These are phyloP conservation scores for Chrysogorgia sp. DNA, from an alignment of 92 coral and sea anemone genomes.

Conservation along the genomic window DNA sequence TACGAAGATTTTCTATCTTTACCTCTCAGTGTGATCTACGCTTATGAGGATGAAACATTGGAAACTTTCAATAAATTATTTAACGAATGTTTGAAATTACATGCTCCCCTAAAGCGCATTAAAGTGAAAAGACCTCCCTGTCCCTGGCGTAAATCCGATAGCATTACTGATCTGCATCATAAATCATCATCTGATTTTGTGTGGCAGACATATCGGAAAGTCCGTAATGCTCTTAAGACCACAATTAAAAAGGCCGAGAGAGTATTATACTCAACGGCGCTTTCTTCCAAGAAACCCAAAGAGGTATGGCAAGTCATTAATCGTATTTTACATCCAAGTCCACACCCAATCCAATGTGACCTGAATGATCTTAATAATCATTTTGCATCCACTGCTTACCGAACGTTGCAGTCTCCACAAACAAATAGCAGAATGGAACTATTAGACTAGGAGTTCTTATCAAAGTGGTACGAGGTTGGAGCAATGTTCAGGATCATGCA, in stretches of 20 bases:
- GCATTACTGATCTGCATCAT: too few species aligned
- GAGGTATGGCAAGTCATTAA: neutral
- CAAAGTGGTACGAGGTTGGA: too few species aligned
- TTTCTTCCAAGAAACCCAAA: slow-evolving; percentile 7
- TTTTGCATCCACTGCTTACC: neutral
- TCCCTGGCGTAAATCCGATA: too few species aligned
- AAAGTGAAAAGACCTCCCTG: too few species aligned
- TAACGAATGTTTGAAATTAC: too few species aligned
- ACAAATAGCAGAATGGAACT: neutral
- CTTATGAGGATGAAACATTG: neutral
- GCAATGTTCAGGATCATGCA: too few species aligned
- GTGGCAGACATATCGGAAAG: neutral
- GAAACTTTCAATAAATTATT: too few species aligned
- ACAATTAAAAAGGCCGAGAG: neutral
- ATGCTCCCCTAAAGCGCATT: too few species aligned
- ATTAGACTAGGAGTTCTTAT: too few species aligned
- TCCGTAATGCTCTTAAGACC: neutral
- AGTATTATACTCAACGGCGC: neutral
- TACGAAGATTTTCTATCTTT: slow-evolving; percentile 1
- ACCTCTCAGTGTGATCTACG: slow-evolving; percentile 5
- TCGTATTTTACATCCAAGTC: neutral
- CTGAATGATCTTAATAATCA: neutral
- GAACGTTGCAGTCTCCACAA: neutral
- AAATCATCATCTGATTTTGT: neutral
- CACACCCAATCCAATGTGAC: neutral